Conservation (phyloP, 2,797 vertebrate genomes). For the Chelidonichthys spinosus region DNA sequence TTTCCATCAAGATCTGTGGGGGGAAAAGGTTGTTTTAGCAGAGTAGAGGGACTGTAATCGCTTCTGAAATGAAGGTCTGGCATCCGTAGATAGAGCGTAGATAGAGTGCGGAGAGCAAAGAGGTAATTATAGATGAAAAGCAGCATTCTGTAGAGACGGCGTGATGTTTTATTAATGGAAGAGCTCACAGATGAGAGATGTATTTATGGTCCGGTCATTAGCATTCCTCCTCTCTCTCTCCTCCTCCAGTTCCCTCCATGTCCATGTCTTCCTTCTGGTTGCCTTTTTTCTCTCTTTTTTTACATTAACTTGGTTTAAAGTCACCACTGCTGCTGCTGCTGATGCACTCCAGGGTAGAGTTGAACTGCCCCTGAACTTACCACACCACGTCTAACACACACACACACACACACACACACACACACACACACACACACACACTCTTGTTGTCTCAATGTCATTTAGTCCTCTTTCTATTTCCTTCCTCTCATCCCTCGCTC, state of each 20-base stretch:
- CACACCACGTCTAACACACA: slow-evolving; percentile 27
- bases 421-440: slow-evolving; percentile 1
- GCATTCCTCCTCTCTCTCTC: slow-evolving; percentile 25
- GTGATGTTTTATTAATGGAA: slow-evolving; percentile 59
- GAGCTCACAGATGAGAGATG: slow-evolving; percentile 37
- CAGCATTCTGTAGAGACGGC: slow-evolving; percentile 24
- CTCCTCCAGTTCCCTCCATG: background rate
- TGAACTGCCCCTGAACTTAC: slow-evolving; percentile 61
- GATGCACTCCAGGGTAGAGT: slow-evolving; percentile 25
- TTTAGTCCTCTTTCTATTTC: slow-evolving; percentile 5
- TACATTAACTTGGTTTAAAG: slow-evolving; percentile 6
- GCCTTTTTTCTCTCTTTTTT: background rate
- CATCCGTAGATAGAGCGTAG: background rate
- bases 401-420: slow-evolving; percentile 15
- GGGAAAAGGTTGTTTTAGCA: background rate
- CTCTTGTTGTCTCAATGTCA: slow-evolving; percentile 30
- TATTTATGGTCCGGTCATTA: slow-evolving; percentile 37
- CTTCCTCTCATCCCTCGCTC: background rate
- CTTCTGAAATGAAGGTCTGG: slow-evolving; percentile 6
- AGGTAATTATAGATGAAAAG: slow-evolving; percentile 48
- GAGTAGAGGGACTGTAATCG: slow-evolving; percentile 14
- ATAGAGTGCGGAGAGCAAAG: background rate
- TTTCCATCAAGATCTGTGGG: background rate
- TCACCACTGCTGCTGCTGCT: slow-evolving; percentile 9
- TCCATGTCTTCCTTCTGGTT: slow-evolving; percentile 21